Evolutionary conservation across 1,140 invertebrate genomes (phyloP), one percentile per base, ranked within the genome.

Genomic region (Solen grandis): DNA sequence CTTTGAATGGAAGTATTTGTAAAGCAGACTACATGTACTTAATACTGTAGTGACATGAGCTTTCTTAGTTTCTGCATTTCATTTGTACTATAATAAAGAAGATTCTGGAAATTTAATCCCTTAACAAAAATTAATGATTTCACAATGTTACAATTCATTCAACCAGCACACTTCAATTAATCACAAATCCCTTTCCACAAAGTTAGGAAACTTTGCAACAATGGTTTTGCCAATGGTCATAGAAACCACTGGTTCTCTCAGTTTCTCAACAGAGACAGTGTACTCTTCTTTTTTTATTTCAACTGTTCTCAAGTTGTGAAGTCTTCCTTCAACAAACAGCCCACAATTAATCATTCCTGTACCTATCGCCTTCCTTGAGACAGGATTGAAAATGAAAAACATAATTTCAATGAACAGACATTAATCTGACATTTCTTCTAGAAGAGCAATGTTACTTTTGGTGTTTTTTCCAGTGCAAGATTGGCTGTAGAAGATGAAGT

Each of bases 151-250:
- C n/a, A n/a, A n/a, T n/a, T n/a, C n/a, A n/a, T n/a, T n/a, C n/a
- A n/a, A n/a, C n/a, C n/a, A n/a, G n/a, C n/a, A n/a, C n/a, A n/a
- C n/a, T n/a, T n/a, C n/a, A n/a, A n/a, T n/a, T n/a, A n/a, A n/a
- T n/a, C n/a, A n/a, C n/a, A n/a, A 55, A 55, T 55, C 54, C 54
- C 54, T 55, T 55, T 55, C 54, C n/a, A 55, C 54, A 55, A n/a
- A 55, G 27, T 55, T 55, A 22, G 54, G 54, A 55, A 55, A 55
- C 27, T 19, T 55, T 19, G 54, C 54, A 55, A 55, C 54, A 8
- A 55, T 55, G 54, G n/a, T 55, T 55, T 55, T 55, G 5, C 54
- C 54, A 55, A 55, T 55, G 27, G n/a, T 55, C n/a, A 55, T 55
- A 27, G 54, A 55, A 55, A 55, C 54, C 27, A 55, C 54, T 55